phyloP scores from a whole-genome alignment of 2,888 invertebrate genomes.

The Anorthoa munda region DNA sequence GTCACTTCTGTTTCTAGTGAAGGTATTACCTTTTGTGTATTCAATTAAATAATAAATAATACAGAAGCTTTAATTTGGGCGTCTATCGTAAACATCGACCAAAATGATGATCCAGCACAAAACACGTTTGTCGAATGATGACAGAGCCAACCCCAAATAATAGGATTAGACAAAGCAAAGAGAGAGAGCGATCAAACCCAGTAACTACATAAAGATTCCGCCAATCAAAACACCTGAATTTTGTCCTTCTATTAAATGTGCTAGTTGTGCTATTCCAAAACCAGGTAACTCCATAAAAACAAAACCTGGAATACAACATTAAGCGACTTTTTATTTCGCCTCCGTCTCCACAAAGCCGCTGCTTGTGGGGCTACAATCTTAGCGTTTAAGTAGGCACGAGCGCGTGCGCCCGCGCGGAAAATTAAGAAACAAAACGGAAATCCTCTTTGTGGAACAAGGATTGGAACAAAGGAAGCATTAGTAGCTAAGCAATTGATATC shows the following conservation, averaged over 20 bases:
- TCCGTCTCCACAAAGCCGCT: constrained; percentile 42
- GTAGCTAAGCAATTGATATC: constrained; percentile 64
- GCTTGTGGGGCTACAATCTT: constrained; percentile 46
- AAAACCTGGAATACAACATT: constrained; percentile 11
- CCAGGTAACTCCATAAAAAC: background rate
- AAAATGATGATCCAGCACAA: too few relatives aligned
- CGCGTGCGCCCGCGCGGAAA: constrained; percentile 78
- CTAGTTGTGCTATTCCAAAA: background rate
- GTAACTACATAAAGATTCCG: background rate
- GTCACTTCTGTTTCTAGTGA: too few relatives aligned
- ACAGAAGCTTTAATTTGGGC: too few relatives aligned
- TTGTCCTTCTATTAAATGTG: background rate
- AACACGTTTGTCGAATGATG: too few relatives aligned
- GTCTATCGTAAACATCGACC: too few relatives aligned
- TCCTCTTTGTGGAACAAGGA: constrained; percentile 72
- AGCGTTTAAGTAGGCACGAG: constrained; percentile 63
- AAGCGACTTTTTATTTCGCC: constrained; percentile 31
- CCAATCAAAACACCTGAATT: background rate
- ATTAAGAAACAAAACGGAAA: constrained; percentile 81
- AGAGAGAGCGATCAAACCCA: background rate
- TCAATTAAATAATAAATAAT: too few relatives aligned
- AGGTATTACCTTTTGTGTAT: too few relatives aligned
- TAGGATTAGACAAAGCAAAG: background rate
- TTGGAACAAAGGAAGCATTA: constrained; percentile 55
- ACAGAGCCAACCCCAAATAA: too few relatives aligned